Percentiles rank a stretch among this genome's conserved stretches.
Evolutionary conservation across 1,140 invertebrate species (phyloP).

Genomic region (Macrotrachela quadricornifera): DNA sequence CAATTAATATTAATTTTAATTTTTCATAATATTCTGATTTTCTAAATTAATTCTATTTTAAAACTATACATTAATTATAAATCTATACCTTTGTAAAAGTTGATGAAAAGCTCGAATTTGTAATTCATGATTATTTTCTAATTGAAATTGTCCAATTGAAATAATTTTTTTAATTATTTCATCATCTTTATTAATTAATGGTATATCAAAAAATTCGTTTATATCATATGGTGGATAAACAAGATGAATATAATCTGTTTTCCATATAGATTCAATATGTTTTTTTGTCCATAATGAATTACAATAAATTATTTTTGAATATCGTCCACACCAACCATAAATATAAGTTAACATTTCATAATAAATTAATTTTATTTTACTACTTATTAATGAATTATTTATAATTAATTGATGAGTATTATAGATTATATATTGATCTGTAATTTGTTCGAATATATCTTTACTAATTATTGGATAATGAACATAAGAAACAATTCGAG

Average conservation of each 20-base stretch:
- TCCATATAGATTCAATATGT: constrained; percentile 73
- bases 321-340: constrained; percentile 59
- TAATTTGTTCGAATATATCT: constrained; percentile 67
- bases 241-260: constrained; percentile 40
- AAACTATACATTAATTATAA: constrained; percentile 12
- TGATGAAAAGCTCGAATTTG: constrained; percentile 66
- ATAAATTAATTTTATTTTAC: constrained; percentile 59
- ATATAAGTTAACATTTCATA: constrained; percentile 69
- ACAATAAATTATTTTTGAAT: constrained; percentile 67
- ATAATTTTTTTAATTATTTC: constrained; percentile 38
- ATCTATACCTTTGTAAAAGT: constrained; percentile 39
- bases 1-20: constrained; percentile 43
- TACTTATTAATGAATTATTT: constrained; percentile 56
- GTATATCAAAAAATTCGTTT: constrained; percentile 29
- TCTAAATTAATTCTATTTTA: neutral
- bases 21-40: neutral
- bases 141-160: constrained; percentile 81
- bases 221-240: constrained; percentile 81
- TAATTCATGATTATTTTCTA: constrained; percentile 85
- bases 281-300: constrained; percentile 90
- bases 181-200: constrained; percentile 32
- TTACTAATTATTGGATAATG: constrained; percentile 90
- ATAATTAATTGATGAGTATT: constrained; percentile 69
- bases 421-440: constrained; percentile 35
- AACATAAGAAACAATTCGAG: constrained; percentile 47